These are phyloP conservation scores for Rhipidura dahli DNA, from an alignment of 2,113 vertebrate genomes.

Conservation along the genomic window DNA sequence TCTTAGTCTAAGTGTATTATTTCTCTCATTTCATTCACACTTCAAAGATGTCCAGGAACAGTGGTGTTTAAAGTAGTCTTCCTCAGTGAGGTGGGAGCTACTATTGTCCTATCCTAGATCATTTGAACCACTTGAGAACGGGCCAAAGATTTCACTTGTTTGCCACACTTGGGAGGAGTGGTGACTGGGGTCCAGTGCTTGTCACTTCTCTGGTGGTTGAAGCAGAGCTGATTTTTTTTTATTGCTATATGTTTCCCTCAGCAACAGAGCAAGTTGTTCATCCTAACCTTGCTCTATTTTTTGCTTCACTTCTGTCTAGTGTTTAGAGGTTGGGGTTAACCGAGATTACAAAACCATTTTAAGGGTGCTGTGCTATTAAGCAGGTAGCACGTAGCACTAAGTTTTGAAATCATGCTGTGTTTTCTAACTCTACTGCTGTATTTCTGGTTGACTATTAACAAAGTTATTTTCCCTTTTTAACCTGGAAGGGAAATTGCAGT, in stretches of 20 bases:
- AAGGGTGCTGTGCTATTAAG: neutral
- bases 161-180: neutral
- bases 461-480: conserved; percentile 14
- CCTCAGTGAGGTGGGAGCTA: neutral
- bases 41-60: neutral
- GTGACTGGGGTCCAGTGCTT: neutral
- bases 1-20: neutral
- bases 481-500: neutral
- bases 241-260: neutral
- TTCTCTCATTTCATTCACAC: neutral
- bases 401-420: conserved; percentile 5
- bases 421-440: neutral
- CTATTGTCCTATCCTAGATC: neutral
- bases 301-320: neutral
- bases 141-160: neutral
- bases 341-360: neutral
- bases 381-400: neutral
- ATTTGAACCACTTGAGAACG: neutral
- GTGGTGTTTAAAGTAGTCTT: neutral
- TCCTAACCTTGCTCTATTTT: neutral
- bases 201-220: neutral
- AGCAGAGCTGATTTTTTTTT: neutral
- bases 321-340: neutral
- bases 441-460: neutral
- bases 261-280: neutral